A percentile compares a stretch with the other conserved stretches of the same genome.
These are phyloP conservation scores for Neopelma chrysocephalum DNA, from an alignment of 2,797 vertebrate species.

Conservation along the genomic window DNA sequence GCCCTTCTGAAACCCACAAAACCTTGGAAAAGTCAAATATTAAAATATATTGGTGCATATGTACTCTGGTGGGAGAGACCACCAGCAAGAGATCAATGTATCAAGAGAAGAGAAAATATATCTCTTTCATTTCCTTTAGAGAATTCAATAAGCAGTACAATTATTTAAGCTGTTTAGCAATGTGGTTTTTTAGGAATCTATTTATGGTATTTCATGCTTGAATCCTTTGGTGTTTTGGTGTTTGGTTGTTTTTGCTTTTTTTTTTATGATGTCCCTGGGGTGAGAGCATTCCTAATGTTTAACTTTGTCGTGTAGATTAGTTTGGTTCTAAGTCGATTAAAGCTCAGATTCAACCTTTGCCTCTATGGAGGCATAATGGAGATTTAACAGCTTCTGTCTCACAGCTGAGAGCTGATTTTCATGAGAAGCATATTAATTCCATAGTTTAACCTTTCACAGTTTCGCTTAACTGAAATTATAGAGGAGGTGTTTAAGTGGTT, in stretches of 20 bases:
- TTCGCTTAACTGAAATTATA: background rate
- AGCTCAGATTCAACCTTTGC: background rate
- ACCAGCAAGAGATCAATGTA: background rate
- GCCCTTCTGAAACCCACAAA: background rate
- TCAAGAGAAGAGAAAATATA: background rate
- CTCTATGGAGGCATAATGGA: background rate
- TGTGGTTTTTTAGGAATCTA: background rate
- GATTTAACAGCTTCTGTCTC: background rate
- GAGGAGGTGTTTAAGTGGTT: background rate
- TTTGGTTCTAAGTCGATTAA: background rate
- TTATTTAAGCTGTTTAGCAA: background rate
- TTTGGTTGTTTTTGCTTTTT: rapidly evolving
- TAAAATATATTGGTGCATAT: background rate
- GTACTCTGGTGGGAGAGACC: background rate
- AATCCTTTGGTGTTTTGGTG: background rate
- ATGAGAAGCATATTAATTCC: background rate
- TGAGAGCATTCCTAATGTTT: background rate
- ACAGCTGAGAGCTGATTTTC: background rate
- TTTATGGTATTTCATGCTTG: background rate
- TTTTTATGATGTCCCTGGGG: background rate
- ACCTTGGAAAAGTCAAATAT: background rate
- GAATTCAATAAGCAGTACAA: background rate
- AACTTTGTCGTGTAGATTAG: background rate
- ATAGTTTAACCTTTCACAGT: background rate
- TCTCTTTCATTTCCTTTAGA: background rate